Percentiles rank a stretch among this genome's conserved stretches.
These are phyloP conservation scores for Netelia melanura DNA, from an alignment of 2,888 invertebrate species.

Conservation along the genomic window DNA sequence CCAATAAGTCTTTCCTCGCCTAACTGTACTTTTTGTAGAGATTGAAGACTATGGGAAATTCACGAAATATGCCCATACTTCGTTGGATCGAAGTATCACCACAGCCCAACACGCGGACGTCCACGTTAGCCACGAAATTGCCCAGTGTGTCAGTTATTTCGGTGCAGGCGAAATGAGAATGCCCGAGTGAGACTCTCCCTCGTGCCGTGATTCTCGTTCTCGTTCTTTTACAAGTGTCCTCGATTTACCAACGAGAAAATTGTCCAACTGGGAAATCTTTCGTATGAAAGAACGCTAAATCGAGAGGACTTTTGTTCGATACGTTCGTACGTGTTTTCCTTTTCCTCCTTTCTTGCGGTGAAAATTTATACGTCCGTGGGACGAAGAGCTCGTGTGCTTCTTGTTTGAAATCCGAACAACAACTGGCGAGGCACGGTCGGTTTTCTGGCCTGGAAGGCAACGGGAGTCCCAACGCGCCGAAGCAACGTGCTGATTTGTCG, in stretches of 20 bases:
- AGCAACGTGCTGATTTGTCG: constrained; percentile 20
- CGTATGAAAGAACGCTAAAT: not conserved
- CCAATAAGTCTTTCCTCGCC: constrained; percentile 22
- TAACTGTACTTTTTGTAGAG: constrained; percentile 79
- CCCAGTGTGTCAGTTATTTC: constrained; percentile 57
- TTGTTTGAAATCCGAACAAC: constrained; percentile 61
- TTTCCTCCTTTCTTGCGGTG: not conserved
- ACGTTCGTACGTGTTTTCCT: not conserved
- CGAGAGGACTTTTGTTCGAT: constrained; percentile 5
- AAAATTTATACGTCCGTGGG: not conserved
- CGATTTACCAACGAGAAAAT: too few relatives aligned
- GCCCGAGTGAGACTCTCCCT: not conserved
- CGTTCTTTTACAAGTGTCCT: not conserved
- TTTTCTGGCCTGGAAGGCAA: constrained; percentile 43
- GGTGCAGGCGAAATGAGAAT: constrained; percentile 3
- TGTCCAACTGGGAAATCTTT: too few relatives aligned
- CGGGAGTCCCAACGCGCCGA: constrained; percentile 47
- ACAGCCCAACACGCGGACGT: constrained; percentile 26
- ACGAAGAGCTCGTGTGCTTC: constrained; percentile 10
- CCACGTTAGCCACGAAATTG: constrained; percentile 45
- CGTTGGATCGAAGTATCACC: constrained; percentile 46
- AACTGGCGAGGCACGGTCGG: constrained; percentile 53
- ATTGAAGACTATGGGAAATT: constrained; percentile 80
- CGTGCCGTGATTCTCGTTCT: not conserved
- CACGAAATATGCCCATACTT: constrained; percentile 80